These are phyloP conservation scores for Ichneumon xanthorius DNA, from an alignment of 2,888 invertebrate genomes.

Conservation along the genomic window DNA sequence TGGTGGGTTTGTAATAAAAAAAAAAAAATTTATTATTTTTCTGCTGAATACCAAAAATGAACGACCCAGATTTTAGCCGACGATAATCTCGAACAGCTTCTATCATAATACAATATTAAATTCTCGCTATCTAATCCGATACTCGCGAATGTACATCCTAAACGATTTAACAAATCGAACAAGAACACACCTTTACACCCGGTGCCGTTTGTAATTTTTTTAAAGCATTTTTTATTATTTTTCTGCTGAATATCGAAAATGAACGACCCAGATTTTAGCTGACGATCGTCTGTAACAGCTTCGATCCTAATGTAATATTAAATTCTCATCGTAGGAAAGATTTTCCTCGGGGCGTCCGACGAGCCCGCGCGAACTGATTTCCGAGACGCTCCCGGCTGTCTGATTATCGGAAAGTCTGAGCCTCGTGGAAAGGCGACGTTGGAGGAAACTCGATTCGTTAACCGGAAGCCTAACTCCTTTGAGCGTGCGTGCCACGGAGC, in stretches of 20 bases:
- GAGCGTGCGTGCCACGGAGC: constrained; percentile 1
- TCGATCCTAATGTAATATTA: no score
- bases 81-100: no score
- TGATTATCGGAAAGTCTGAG: constrained; percentile 7
- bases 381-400: background rate
- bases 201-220: background rate
- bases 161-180: constrained; percentile 1
- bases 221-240: background rate
- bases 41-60: background rate
- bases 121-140: background rate
- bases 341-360: no score
- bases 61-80: no score
- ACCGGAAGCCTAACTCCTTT: constrained; percentile 52
- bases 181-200: background rate
- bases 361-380: no score
- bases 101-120: no score
- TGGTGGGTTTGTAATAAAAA: no score
- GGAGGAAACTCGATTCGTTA: constrained; percentile 47
- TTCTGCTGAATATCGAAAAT: background rate
- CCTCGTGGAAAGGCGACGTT: background rate
- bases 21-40: background rate
- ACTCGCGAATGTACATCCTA: background rate
- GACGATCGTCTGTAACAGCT: no score
- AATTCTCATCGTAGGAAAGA: no score
- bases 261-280: no score